phyloP scores from a whole-genome alignment of 2,113 vertebrate species.

The Chaetura pelagica region DNA sequence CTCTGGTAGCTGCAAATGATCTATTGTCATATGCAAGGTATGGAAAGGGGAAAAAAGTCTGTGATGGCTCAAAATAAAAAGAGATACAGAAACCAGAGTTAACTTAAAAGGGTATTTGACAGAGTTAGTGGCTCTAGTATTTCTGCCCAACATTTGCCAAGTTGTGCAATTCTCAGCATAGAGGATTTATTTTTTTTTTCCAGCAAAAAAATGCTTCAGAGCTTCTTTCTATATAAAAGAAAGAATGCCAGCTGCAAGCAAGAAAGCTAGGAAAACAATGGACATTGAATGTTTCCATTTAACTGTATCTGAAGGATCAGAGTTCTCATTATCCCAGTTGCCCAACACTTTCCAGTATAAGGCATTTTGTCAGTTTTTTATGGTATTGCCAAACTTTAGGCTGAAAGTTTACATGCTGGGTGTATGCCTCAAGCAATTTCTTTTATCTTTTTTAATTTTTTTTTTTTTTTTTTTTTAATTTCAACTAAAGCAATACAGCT shows the following conservation, averaged over 20 bases:
- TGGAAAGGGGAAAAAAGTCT: not conserved
- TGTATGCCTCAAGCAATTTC: not conserved
- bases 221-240: not conserved
- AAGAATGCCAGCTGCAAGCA: slow-evolving; percentile 1
- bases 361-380: not conserved
- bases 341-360: not conserved
- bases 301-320: not conserved
- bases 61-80: not conserved
- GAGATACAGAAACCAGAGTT: not conserved
- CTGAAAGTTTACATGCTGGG: not conserved
- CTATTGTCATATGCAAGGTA: not conserved
- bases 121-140: not conserved
- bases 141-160: not conserved
- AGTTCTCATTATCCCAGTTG: not conserved
- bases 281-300: not conserved
- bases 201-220: not conserved
- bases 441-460: not conserved
- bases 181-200: not conserved
- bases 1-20: not conserved
- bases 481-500: slow-evolving; percentile 3
- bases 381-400: not conserved
- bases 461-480: not conserved
- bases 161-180: not conserved
- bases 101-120: not conserved
- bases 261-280: not conserved